Base-by-base conservation (phyloP, 2,888 invertebrate genomes). In the Eueremaeus valkanovi region DNA sequence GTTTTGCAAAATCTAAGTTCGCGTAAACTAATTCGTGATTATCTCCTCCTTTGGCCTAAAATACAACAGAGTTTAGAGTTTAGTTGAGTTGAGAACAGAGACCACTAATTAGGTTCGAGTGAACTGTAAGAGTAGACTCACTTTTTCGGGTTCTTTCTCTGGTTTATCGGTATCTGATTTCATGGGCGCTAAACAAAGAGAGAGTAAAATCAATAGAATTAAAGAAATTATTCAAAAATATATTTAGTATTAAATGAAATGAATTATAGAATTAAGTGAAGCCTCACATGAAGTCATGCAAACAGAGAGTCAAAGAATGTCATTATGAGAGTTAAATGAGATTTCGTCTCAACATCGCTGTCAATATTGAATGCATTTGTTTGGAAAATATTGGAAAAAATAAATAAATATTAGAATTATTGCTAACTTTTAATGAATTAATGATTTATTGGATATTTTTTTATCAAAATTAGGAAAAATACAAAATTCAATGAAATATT, bases 1-100 rank as follows among this genome's bases (percentile, higher is more conserved):
- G 8, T 45, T 72, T 72, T 6, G 45, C 31, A 29, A 75, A 75
- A 6, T 75, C 75, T 40, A 75, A 40, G 63, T 75, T 75, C 24
- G 75, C 75, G 24, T 75, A 75, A 61, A 75, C 75, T 49, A 75
- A 31, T 73, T 75, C 75, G n/a, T 75, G 72, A 40, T 75, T 72
- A 13, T 73, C 55, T 27, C 51, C 58, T 29, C 18, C 24, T 68
- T 68, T 21, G 29, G 61, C 11, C 29, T 33, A n/a, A 1, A 61
- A 16, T 29, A 27, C n/a, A 33, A n/a, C n/a, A n/a, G n/a, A n/a
- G n/a, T n/a, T n/a, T n/a, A n/a, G n/a, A n/a, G n/a, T n/a, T n/a
- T n/a, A n/a, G n/a, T n/a, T n/a, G n/a, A n/a, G n/a, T n/a, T n/a
- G n/a, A n/a, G n/a, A 8, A 29, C 11, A 58, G 1, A 55, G 29